These are phyloP conservation scores for Otus sunia DNA, from an alignment of 2,113 vertebrate species.

Conservation along the genomic window DNA sequence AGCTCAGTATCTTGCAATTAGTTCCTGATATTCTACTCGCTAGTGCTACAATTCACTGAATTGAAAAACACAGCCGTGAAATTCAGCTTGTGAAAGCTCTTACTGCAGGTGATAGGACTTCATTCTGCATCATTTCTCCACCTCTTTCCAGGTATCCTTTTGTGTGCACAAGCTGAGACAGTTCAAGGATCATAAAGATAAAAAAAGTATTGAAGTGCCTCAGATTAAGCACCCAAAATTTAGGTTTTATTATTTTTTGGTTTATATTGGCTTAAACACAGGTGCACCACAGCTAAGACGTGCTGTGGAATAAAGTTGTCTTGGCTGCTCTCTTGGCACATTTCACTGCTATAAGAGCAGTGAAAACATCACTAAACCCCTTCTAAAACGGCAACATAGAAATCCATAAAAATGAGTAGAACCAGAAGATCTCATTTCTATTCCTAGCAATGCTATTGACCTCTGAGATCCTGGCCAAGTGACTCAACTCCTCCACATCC, in stretches of 20 bases:
- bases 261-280: not conserved
- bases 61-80: not conserved
- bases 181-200: not conserved
- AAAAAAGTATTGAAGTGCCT: not conserved
- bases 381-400: not conserved
- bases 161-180: not conserved
- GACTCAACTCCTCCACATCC: not conserved
- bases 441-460: not conserved
- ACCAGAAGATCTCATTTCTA: not conserved
- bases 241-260: not conserved
- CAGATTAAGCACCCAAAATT: not conserved
- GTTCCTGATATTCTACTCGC: not conserved
- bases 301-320: not conserved
- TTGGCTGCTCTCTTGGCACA: not conserved
- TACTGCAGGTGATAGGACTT: not conserved
- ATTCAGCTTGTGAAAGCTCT: not conserved
- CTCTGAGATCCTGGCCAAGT: not conserved
- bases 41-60: not conserved
- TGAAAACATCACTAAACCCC: not conserved
- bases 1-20: not conserved
- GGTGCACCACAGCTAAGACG: not conserved
- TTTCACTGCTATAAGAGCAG: not conserved
- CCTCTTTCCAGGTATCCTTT: not conserved
- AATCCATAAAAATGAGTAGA: not conserved
- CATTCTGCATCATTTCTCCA: not conserved